Conservation (phyloP, 30 jellyfish, hydroid and myxozoan species). For the Hydra vulgaris region DNA sequence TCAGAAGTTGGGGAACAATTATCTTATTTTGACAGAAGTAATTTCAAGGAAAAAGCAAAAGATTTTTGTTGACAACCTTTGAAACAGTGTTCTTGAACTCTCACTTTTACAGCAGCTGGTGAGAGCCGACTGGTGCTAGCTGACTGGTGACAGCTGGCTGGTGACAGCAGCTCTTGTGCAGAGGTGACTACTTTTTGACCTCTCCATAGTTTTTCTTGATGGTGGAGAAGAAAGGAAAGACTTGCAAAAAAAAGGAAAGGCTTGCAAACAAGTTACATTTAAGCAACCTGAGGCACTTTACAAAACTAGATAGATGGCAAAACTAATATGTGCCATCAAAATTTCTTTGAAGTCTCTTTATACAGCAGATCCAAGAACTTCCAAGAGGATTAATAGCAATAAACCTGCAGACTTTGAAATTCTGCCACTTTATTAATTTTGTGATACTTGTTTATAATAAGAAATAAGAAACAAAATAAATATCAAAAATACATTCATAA, state of each 20-base stretch:
- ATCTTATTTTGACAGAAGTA: neutral
- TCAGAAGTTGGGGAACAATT: too few relatives aligned
- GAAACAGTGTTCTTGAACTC: neutral
- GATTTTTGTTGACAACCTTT: too few relatives aligned
- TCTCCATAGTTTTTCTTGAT: neutral
- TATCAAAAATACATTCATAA: too few relatives aligned
- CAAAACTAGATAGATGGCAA: neutral
- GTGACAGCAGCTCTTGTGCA: neutral
- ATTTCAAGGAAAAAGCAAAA: neutral
- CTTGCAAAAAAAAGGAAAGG: too few relatives aligned
- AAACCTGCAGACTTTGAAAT: neutral
- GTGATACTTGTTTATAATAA: too few relatives aligned
- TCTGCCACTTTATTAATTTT: too few relatives aligned
- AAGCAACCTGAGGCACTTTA: neutral
- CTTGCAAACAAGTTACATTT: too few relatives aligned
- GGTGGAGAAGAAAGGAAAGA: too few relatives aligned
- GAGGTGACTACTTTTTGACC: neutral
- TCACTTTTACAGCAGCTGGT: neutral
- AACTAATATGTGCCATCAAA: neutral
- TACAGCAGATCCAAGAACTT: neutral
- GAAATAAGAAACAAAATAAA: too few relatives aligned
- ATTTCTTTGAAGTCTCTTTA: neutral
- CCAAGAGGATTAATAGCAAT: neutral
- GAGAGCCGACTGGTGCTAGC: too few relatives aligned
- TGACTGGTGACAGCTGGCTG: too few relatives aligned